A percentile compares a stretch with the other conserved stretches of the same genome.
Conservation (phyloP, 2,888 invertebrate species). For the Onthophagus sagittarius region DNA sequence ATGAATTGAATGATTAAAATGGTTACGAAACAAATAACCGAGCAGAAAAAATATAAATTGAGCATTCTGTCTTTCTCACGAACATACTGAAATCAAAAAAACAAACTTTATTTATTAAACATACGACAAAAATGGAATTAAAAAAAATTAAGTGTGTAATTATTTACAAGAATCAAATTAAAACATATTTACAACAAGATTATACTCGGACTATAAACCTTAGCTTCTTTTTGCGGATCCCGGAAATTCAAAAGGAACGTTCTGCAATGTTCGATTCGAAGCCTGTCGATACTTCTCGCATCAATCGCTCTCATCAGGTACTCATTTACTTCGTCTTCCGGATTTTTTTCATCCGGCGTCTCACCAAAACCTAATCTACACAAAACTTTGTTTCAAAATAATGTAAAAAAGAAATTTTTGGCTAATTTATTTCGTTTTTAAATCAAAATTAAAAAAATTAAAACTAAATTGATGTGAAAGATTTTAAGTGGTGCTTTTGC, state of each 20-base stretch:
- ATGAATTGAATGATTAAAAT: slow-evolving; percentile 67
- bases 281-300: slow-evolving; percentile 86
- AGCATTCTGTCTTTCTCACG: slow-evolving; percentile 82
- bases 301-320: slow-evolving; percentile 95
- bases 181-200: slow-evolving; percentile 25
- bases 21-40: slow-evolving; percentile 67
- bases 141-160: slow-evolving; percentile 8
- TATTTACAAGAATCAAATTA: slow-evolving; percentile 13
- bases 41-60: slow-evolving; percentile 79
- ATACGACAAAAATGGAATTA: background rate
- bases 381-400: no score
- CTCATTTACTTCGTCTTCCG: slow-evolving; percentile 93
- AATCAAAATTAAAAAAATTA: no score
- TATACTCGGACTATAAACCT: slow-evolving; percentile 53
- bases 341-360: slow-evolving; percentile 67
- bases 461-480: no score
- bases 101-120: background rate
- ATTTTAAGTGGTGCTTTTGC: no score
- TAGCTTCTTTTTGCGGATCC: slow-evolving; percentile 73
- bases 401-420: no score
- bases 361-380: slow-evolving; percentile 70
- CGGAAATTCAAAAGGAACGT: slow-evolving; percentile 82
- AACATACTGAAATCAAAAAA: slow-evolving; percentile 63
- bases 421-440: no score
- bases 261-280: slow-evolving; percentile 84